phyloP scores from a whole-genome alignment of 2,888 invertebrate genomes.

The Notodromas monacha region DNA sequence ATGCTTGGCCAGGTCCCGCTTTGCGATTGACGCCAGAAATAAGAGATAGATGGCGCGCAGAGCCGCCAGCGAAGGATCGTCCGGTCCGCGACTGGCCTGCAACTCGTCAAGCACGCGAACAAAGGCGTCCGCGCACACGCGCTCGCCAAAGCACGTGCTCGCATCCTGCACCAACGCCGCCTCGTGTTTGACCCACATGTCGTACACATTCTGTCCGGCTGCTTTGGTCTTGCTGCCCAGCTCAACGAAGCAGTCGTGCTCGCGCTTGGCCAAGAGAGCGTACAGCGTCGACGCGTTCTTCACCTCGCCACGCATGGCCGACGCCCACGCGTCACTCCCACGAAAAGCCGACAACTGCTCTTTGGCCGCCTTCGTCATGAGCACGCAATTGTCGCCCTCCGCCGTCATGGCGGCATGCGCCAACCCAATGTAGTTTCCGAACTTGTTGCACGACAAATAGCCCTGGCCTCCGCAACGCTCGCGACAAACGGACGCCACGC shows the following conservation, averaged over 20 bases:
- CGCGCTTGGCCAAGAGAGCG: constrained; percentile 7
- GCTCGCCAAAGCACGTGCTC: constrained; percentile 11
- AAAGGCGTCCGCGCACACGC: constrained; percentile 10
- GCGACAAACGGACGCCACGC: constrained; percentile 10
- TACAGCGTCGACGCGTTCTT: constrained; percentile 8
- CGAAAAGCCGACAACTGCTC: constrained; percentile 10
- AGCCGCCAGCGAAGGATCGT: constrained; percentile 9
- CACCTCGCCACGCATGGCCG: constrained; percentile 9
- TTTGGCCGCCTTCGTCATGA: constrained; percentile 12
- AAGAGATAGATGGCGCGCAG: constrained; percentile 10
- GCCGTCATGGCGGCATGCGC: constrained; percentile 12
- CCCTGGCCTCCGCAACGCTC: constrained; percentile 12
- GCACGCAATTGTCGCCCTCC: constrained; percentile 12
- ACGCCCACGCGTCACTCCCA: constrained; percentile 2
- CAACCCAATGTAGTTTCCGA: constrained; percentile 11
- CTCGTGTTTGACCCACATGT: constrained; percentile 11
- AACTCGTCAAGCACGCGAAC: constrained; percentile 8
- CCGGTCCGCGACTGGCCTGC: constrained; percentile 8
- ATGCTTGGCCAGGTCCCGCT: constrained; percentile 10
- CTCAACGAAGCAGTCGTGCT: constrained; percentile 8
- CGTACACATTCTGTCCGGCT: constrained; percentile 9
- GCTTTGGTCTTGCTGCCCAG: constrained; percentile 10
- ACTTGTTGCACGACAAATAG: constrained; percentile 11
- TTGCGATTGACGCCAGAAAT: constrained; percentile 9
- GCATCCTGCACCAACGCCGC: constrained; percentile 11